Percentiles rank a stretch among this genome's conserved stretches.
These are phyloP conservation scores for Diplolepis rosae DNA, from an alignment of 2,888 invertebrate genomes.

Conservation along the genomic window DNA sequence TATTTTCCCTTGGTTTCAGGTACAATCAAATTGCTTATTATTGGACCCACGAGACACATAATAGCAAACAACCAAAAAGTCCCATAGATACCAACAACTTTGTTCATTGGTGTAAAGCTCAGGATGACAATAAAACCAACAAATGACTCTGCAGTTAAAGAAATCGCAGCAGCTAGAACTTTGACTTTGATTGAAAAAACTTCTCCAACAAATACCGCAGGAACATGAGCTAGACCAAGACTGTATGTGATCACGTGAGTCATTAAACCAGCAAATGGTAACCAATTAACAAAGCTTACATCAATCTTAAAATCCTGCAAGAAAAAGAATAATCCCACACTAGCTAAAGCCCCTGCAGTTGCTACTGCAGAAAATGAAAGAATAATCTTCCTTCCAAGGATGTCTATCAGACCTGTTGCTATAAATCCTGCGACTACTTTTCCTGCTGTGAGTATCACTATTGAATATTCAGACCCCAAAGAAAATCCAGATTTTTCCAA, in stretches of 20 bases:
- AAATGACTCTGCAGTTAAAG: conserved; percentile 78
- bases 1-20: conserved; percentile 80
- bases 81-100: conserved; percentile 75
- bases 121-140: conserved; percentile 79
- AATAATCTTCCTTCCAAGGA: conserved; percentile 78
- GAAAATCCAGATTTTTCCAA: conserved; percentile 76
- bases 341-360: conserved; percentile 75
- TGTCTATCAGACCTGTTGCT: conserved; percentile 78
- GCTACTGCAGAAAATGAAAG: conserved; percentile 78
- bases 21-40: conserved; percentile 75
- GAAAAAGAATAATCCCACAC: conserved; percentile 78
- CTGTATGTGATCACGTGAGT: conserved; percentile 79
- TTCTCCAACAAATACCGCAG: conserved; percentile 79
- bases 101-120: conserved; percentile 77
- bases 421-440: conserved; percentile 77
- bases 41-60: conserved; percentile 68
- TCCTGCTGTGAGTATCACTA: conserved; percentile 76
- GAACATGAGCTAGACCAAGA: conserved; percentile 79
- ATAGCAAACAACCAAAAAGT: conserved; percentile 77
- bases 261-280: conserved; percentile 78
- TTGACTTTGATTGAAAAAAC: conserved; percentile 80
- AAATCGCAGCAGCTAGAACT: conserved; percentile 79
- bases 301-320: conserved; percentile 75
- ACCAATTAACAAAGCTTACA: conserved; percentile 75
- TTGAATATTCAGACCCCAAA: conserved; percentile 75